Evolutionary conservation across 1,140 invertebrate genomes (phyloP), one percentile per base, ranked within the genome.

Genomic region (Penaeus chinensis): DNA sequence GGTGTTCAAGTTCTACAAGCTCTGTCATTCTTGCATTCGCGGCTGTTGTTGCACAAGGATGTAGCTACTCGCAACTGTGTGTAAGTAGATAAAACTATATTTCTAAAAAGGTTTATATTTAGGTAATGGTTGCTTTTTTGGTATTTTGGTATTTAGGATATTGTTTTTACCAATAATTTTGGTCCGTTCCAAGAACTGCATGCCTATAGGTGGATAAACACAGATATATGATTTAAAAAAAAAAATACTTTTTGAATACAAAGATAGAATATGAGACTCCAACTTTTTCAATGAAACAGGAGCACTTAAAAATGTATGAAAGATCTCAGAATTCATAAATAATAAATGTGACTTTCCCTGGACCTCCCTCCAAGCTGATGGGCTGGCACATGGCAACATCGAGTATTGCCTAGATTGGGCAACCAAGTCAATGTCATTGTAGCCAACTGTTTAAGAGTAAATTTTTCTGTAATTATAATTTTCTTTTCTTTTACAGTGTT

Each of bases 401-500:
- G 2, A 5, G 37, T 37, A 5, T 13, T 8, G 8, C 32, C 18
- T 8, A 71, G 66, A 71, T 71, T 18, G 10, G 13, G 32, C 32
- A 4, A 7, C 13, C 8, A 24, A 32, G 32, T 18, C 32, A 71
- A 7, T 19, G 18, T 8, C 66, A 24, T 71, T 19, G n/a, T 71
- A 10, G 47, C 47, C 1, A 54, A 3, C 24, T 74, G 7, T 10
- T 27, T 74, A 10, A 27, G 69, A 18, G 3, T 32, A 20, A 60
- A 61, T 11, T 61, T 78, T 77, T 3, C 37, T 77, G 3, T 27
- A 0, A 8, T 61, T 63, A 32, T 22, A 66, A 20, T 42, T 74
- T 61, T 24, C 74, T 78, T 24, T 18, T n/a, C 24, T 78, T 42
- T 22, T 82, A 3, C 90, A 97, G 96, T 82, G 95, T 98, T 81